These are phyloP conservation scores for Propithecus deckenii DNA, from an alignment of 2,797 vertebrate species.

Conservation along the genomic window DNA sequence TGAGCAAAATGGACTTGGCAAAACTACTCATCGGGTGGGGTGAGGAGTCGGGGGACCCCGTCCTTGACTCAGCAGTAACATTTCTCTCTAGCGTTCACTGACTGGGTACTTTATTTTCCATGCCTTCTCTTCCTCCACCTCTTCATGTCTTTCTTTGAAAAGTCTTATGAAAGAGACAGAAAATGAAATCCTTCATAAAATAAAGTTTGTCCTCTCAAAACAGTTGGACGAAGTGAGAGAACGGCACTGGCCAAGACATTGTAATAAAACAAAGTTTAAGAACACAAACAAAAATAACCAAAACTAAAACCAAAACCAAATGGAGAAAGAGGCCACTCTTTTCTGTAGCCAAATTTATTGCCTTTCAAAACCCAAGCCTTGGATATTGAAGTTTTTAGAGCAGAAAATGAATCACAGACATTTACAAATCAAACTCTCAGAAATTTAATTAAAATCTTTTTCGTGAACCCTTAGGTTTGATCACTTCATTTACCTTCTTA, in stretches of 20 bases:
- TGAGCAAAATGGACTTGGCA: neutral
- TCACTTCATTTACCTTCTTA: conserved; percentile 38
- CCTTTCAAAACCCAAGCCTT: conserved; percentile 68
- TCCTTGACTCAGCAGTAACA: neutral
- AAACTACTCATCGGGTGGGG: neutral
- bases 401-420: conserved; percentile 77
- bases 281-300: conserved; percentile 73
- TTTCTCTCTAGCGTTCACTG: neutral
- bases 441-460: conserved; percentile 62
- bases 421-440: conserved; percentile 69
- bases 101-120: neutral
- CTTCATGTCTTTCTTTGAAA: conserved; percentile 17
- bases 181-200: conserved; percentile 13
- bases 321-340: conserved; percentile 54
- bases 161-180: conserved; percentile 27
- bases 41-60: neutral
- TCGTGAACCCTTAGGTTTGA: conserved; percentile 60
- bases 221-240: conserved; percentile 4
- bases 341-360: conserved; percentile 67
- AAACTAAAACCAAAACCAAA: conserved; percentile 75
- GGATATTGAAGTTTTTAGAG: conserved; percentile 72
- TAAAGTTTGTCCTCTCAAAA: conserved; percentile 35
- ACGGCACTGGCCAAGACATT: neutral
- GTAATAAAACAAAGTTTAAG: conserved; percentile 66
- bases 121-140: neutral